These are phyloP conservation scores for Virgularia gustaviana DNA, from an alignment of 92 coral and sea anemone genomes.

Conservation along the genomic window DNA sequence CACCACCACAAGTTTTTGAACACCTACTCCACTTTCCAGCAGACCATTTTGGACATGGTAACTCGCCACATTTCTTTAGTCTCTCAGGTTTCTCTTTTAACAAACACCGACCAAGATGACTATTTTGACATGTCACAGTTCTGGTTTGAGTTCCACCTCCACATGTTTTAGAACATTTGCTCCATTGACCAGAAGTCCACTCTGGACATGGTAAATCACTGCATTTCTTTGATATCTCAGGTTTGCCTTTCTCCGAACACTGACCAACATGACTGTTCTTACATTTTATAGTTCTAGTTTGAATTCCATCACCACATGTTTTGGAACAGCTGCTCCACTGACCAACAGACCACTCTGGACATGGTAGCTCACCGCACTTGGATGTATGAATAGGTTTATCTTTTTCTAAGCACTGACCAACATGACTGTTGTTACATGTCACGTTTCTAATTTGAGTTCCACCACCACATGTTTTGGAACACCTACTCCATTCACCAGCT, in stretches of 20 bases:
- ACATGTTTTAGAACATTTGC: conserved; percentile 41
- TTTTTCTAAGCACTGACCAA: conserved; percentile 6
- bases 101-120: conserved; percentile 7
- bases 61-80: background rate
- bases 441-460: conserved; percentile 43
- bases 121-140: conserved; percentile 31
- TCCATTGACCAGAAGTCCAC: conserved; percentile 16
- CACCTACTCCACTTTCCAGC: conserved; percentile 26
- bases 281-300: conserved; percentile 34
- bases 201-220: conserved; percentile 19
- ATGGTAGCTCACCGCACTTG: conserved; percentile 16
- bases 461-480: conserved; percentile 43
- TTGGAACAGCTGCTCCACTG: conserved; percentile 41
- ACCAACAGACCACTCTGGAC: conserved; percentile 31
- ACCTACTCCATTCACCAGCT: conserved; percentile 38
- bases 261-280: conserved; percentile 24
- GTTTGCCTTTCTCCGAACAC: background rate
- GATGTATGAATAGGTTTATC: background rate
- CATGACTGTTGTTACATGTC: conserved; percentile 33
- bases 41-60: conserved; percentile 38
- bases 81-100: background rate
- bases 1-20: conserved; percentile 46
- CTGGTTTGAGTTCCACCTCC: conserved; percentile 38
- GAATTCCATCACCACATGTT: conserved; percentile 43
- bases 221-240: conserved; percentile 4